Evolutionary conservation across 2,797 vertebrate genomes (phyloP).

Genomic region (Dromococcyx pavoninus): DNA sequence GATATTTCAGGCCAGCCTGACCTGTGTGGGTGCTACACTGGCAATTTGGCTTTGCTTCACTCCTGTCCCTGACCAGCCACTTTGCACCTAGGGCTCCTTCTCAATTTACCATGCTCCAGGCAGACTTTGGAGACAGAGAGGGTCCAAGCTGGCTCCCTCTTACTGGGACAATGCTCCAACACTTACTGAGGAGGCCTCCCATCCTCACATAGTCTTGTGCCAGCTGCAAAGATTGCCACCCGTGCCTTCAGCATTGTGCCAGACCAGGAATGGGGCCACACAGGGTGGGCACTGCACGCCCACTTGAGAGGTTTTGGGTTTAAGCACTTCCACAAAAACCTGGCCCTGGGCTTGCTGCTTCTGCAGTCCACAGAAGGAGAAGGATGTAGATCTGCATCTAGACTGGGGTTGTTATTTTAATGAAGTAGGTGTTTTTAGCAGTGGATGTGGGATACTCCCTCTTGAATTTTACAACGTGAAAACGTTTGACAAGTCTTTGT

Average conservation of each 20-base stretch:
- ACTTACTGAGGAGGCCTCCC: neutral
- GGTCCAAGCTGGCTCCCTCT: neutral
- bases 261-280: neutral
- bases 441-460: neutral
- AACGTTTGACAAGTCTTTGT: neutral
- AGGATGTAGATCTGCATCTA: neutral
- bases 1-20: neutral
- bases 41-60: neutral
- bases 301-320: neutral
- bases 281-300: neutral
- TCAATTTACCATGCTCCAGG: neutral
- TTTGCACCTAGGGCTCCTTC: neutral
- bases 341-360: neutral
- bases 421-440: neutral
- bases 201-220: neutral
- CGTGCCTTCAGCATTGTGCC: fast-evolving
- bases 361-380: neutral
- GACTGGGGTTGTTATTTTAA: neutral
- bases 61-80: neutral
- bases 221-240: neutral
- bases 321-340: neutral
- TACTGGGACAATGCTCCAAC: neutral
- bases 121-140: neutral
- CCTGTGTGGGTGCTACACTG: neutral
- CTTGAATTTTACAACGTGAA: neutral